Evolutionary conservation across 2,888 invertebrate genomes (phyloP).

Genomic region (Lasioglossum oenotherae): DNA sequence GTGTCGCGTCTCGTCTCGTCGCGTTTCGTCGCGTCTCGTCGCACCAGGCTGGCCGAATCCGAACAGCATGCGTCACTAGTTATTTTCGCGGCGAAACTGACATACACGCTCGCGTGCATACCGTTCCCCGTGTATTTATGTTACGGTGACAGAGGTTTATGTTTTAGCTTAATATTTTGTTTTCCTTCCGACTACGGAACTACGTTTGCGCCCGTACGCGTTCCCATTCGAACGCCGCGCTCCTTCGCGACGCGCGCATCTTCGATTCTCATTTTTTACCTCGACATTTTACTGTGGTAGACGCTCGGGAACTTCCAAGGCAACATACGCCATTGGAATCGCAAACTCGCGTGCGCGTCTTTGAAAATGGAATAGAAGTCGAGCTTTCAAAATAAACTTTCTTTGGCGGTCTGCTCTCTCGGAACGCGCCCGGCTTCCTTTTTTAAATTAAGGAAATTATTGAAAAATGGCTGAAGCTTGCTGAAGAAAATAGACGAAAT

Average conservation of each 20-base stretch:
- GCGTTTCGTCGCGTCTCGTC: slow-evolving; percentile 59
- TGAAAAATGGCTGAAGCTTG: not conserved
- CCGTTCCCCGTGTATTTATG: slow-evolving; percentile 54
- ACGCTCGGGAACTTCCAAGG: not conserved
- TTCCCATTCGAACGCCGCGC: slow-evolving; percentile 1
- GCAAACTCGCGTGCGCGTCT: not conserved
- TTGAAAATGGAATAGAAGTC: not conserved
- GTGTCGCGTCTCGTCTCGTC: slow-evolving; percentile 54
- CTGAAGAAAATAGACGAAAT: not conserved
- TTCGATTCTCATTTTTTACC: not conserved
- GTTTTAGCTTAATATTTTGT: slow-evolving; percentile 51
- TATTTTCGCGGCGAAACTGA: slow-evolving; percentile 76
- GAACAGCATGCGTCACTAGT: slow-evolving; percentile 80
- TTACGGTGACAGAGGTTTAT: slow-evolving; percentile 63
- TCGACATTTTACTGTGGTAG: not conserved
- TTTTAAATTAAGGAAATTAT: too few relatives aligned
- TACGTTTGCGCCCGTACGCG: slow-evolving; percentile 6
- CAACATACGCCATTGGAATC: not conserved
- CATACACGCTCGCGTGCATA: slow-evolving; percentile 47
- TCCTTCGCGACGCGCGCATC: not conserved
- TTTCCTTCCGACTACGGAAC: slow-evolving; percentile 47
- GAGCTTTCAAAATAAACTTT: too few relatives aligned
- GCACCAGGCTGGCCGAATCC: slow-evolving; percentile 68
- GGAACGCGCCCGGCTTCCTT: too few relatives aligned
- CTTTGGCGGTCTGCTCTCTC: too few relatives aligned